phyloP scores from a whole-genome alignment of 2,888 invertebrate genomes.

The Antheraea yamamai region DNA sequence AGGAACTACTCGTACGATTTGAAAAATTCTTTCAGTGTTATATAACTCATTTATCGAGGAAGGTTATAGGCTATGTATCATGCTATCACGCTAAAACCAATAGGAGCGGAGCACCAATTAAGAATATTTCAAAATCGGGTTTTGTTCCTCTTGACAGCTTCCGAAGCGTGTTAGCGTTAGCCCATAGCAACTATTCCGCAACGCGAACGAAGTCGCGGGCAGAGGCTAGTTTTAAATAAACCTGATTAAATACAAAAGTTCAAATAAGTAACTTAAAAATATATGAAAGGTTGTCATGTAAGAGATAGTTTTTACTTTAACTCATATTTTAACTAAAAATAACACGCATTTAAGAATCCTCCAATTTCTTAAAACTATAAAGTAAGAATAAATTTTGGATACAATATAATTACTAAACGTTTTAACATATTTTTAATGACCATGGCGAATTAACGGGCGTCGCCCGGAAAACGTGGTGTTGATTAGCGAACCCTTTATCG shows the following conservation, averaged over 20 bases:
- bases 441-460: constrained; percentile 2
- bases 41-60: too few relatives aligned
- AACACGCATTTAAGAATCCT: background rate
- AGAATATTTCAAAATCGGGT: too few relatives aligned
- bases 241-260: background rate
- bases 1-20: too few relatives aligned
- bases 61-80: too few relatives aligned
- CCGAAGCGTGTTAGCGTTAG: too few relatives aligned
- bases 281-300: background rate
- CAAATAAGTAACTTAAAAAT: background rate
- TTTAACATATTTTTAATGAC: constrained; percentile 15
- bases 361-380: background rate
- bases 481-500: constrained; percentile 76
- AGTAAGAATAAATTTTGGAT: background rate
- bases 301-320: background rate
- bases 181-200: too few relatives aligned
- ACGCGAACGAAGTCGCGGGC: too few relatives aligned
- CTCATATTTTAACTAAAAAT: background rate
- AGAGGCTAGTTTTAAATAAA: background rate
- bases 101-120: too few relatives aligned
- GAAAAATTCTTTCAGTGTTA: too few relatives aligned
- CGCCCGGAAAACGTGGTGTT: constrained; percentile 53
- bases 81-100: too few relatives aligned
- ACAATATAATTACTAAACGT: background rate
- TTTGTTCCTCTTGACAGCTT: too few relatives aligned